Percentiles rank a stretch among this genome's conserved stretches.
Conservation (phyloP, 2,113 vertebrate genomes). For the Onychorhynchus coronatus region DNA sequence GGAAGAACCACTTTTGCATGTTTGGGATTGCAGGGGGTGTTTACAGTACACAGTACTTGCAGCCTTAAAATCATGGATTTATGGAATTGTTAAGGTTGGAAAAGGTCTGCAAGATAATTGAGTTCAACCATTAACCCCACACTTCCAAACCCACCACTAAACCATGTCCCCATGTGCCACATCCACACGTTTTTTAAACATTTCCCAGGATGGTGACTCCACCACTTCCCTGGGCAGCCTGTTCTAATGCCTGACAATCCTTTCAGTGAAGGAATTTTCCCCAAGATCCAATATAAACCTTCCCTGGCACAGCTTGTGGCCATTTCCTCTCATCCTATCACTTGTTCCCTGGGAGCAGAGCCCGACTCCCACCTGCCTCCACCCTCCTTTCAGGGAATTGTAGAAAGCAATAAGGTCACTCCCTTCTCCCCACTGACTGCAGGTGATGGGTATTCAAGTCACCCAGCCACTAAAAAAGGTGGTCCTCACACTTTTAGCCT, state of each 20-base stretch:
- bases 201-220: too few relatives aligned
- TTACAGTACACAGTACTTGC: neutral
- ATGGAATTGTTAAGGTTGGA: neutral
- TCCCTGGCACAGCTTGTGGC: neutral
- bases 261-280: neutral
- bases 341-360: neutral
- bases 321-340: neutral
- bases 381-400: neutral
- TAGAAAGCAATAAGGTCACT: accelerated
- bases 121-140: neutral
- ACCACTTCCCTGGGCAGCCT: neutral
- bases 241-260: too few relatives aligned
- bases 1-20: neutral
- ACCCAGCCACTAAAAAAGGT: neutral
- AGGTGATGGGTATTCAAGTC: neutral
- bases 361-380: neutral
- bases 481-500: neutral
- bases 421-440: neutral
- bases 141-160: neutral
- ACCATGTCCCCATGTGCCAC: neutral
- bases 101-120: neutral
- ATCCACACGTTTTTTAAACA: accelerated
- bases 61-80: neutral
- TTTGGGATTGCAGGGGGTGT: neutral
- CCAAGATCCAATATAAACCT: neutral